These are phyloP conservation scores for Atopsyche davidsoni DNA, from an alignment of 1,140 invertebrate species.

Conservation along the genomic window DNA sequence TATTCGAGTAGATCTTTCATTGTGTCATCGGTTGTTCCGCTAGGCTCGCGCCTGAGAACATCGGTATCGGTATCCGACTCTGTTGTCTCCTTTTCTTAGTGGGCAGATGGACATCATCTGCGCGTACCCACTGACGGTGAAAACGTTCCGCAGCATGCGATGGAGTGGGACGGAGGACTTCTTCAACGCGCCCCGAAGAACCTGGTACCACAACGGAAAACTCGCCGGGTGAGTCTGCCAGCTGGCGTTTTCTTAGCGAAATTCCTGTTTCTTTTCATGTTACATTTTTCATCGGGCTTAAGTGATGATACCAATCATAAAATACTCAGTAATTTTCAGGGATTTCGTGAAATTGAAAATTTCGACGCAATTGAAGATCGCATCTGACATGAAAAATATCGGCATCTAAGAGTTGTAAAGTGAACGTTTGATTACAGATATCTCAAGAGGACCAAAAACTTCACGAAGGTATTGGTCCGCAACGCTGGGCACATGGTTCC, in stretches of 20 bases:
- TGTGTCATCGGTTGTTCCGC: not conserved
- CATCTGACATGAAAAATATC: too few species aligned
- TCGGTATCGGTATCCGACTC: not conserved
- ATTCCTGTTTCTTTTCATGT: too few species aligned
- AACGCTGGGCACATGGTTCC: conserved; percentile 65
- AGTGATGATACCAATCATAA: too few species aligned
- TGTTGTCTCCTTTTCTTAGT: conserved; percentile 58
- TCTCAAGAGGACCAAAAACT: conserved; percentile 51
- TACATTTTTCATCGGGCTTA: conserved; percentile 1
- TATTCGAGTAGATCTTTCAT: not conserved
- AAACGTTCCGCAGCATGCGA: conserved; percentile 60
- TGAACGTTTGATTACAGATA: conserved; percentile 49
- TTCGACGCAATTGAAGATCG: too few species aligned
- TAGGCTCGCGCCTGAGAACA: too few species aligned
- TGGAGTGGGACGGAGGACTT: conserved; percentile 61
- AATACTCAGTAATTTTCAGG: too few species aligned
- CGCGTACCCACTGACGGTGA: conserved; percentile 70
- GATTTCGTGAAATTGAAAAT: too few species aligned
- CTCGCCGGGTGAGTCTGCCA: conserved; percentile 41
- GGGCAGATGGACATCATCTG: conserved; percentile 83
- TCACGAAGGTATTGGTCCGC: conserved; percentile 58
- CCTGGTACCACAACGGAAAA: conserved; percentile 40
- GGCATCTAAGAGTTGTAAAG: not conserved
- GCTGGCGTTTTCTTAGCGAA: too few species aligned
- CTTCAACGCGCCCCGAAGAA: conserved; percentile 44